Evolutionary conservation across 2,888 invertebrate genomes (phyloP), one percentile per base, ranked within the genome.

Genomic region (Atethmia centrago): DNA sequence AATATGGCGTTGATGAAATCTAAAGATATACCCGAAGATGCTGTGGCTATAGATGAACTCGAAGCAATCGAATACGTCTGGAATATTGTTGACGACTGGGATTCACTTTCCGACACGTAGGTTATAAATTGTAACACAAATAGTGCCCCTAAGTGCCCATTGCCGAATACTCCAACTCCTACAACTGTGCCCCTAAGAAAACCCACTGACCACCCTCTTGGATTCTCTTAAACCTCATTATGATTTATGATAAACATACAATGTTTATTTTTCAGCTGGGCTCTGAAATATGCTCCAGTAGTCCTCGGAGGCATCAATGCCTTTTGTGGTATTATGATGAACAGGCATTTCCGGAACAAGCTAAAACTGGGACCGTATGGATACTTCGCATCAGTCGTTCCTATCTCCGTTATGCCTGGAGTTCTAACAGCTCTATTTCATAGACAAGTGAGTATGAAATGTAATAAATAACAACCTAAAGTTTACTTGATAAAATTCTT

Each of bases 31-130:
- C 98, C 98, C 0, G 82, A 93, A 82, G 97, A 97, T 94, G 98
- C 97, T 0, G 95, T 98, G 0, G 55, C 93, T 49, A 87, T 98
- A 66, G 91, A 93, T 8, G 96, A 97, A 91, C 74, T 94, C 0
- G 97, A 98, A 87, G 98, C 98, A 1, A 79, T 97, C 0, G 76
- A 89, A 3, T 97, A 97, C 89, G 97, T 97, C 85, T 96, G 97
- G 96, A 95, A 97, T 67, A 86, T 97, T 28, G 95, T 98, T 36
- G 85, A 88, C 8, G 92, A 96, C 0, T 98, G 98, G 98, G 95
- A 97, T 47, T 92, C 96, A 16, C 19, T 88, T 53, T 92, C 93
- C 5, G 98, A 98, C 86, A 96, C 97, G 98, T 98, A 96, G 92
- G 97, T 93, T 71, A 69, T 74, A 74, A 45, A 47, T 72, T 64